Evolutionary conservation across 1,140 invertebrate species (phyloP), one percentile per base, ranked within the genome.

Genomic region (Trachymyrmex cornetzi): DNA sequence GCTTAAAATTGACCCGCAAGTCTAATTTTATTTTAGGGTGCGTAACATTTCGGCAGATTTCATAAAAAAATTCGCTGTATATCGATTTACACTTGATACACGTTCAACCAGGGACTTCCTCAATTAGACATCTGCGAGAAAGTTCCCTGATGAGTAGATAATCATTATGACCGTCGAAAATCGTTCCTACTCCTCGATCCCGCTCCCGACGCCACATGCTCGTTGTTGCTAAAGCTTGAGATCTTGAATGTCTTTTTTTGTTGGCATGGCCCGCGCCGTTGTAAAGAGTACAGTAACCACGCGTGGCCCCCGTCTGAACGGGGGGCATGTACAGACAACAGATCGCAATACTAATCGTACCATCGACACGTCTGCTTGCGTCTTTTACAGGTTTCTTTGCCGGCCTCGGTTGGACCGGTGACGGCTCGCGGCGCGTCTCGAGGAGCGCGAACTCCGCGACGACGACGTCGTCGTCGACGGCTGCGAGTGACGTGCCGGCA

Each of bases 201-300:
- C 71, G 50, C 48, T 67, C 63, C 86, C 34, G 16, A 61, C 38
- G 50, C 81, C 86, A 91, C 93, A 93, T 95, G 93, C 95, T 95
- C 93, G 94, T 94, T 95, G 93, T 95, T 94, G 94, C 93, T 95
- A 91, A 44, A 94, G 95, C 94, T 95, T 95, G 93, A 93, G 75
- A 90, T 93, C 88, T 90, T 95, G 94, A 95, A 95, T 95, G 95
- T 95, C 92, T 94, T 94, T 87, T 91, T 88, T 88, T 87, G 89
- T 90, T 91, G 88, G 89, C 89, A 91, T 91, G 89, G 89, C 89
- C 88, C 89, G 88, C 88, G 89, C 89, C 89, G 89, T 90, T 90
- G 88, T 88, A 88, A 90, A 90, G 75, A 90, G 48, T 81, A 86
- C 88, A 90, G 74, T 84, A 87, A 87, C 38, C 24, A 63, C 66